Evolutionary conservation across 2,888 invertebrate species (phyloP).

Genomic region (Plusia festucae): DNA sequence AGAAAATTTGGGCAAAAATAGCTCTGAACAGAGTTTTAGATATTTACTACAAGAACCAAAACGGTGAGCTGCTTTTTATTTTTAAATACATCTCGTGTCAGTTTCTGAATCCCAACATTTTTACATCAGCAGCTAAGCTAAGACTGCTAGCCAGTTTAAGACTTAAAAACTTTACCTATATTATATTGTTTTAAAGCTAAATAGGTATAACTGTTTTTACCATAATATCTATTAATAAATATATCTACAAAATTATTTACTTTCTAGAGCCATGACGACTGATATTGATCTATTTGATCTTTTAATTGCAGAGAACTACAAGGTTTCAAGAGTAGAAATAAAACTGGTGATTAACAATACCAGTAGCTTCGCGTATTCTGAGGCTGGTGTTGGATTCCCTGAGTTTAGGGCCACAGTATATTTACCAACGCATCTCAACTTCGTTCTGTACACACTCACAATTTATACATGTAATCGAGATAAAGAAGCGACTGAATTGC

Average conservation of each 20-base stretch:
- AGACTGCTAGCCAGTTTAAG: too few species aligned
- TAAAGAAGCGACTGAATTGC: constrained; percentile 9
- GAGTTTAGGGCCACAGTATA: constrained; percentile 74
- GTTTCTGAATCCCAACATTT: too few species aligned
- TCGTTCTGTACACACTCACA: constrained; percentile 69
- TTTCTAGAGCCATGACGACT: not conserved
- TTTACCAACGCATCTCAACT: constrained; percentile 69
- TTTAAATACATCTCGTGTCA: not conserved
- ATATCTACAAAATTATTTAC: too few species aligned
- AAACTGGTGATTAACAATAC: constrained; percentile 76
- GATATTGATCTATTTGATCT: constrained; percentile 1
- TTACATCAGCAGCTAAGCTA: too few species aligned
- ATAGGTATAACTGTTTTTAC: too few species aligned
- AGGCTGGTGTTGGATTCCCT: constrained; percentile 68
- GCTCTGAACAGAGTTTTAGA: constrained; percentile 76
- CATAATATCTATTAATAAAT: too few species aligned
- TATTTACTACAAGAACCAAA: constrained; percentile 72
- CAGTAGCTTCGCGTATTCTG: constrained; percentile 71
- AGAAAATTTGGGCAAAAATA: constrained; percentile 72
- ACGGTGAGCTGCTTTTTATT: constrained; percentile 66
- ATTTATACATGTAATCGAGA: constrained; percentile 69
- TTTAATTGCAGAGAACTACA: constrained; percentile 52
- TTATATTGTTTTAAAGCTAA: too few species aligned
- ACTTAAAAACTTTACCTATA: too few species aligned
- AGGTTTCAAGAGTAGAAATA: constrained; percentile 76